phyloP scores from a whole-genome alignment of 92 coral and sea anemone genomes.

The Palythoa grandis region DNA sequence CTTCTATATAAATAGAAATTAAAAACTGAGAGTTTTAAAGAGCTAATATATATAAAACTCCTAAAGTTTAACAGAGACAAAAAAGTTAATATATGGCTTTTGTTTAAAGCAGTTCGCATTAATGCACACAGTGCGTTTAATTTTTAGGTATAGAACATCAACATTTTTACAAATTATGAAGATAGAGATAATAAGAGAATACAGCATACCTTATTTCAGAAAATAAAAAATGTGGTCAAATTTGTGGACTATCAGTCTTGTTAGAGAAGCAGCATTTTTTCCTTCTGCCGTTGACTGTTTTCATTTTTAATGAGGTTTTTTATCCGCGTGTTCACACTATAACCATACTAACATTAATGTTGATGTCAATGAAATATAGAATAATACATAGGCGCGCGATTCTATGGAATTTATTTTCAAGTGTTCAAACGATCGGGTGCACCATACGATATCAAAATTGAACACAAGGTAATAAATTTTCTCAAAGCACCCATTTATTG shows the following conservation, averaged over 20 bases:
- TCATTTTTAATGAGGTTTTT: neutral
- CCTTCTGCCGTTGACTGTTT: neutral
- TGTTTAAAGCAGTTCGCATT: constrained; percentile 3
- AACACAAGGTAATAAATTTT: too few relatives aligned
- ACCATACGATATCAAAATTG: too few relatives aligned
- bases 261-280: neutral
- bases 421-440: too few relatives aligned
- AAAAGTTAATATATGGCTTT: neutral
- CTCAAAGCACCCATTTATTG: too few relatives aligned
- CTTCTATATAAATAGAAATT: too few relatives aligned
- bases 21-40: too few relatives aligned
- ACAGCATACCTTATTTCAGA: neutral
- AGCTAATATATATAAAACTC: neutral
- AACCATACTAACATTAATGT: too few relatives aligned
- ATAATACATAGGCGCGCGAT: too few relatives aligned
- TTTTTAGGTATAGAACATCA: neutral
- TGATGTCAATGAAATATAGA: too few relatives aligned
- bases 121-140: neutral
- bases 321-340: neutral
- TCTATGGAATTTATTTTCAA: too few relatives aligned
- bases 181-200: neutral
- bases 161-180: neutral
- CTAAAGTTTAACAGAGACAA: neutral
- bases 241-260: neutral
- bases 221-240: neutral